A percentile compares a stretch with the other conserved stretches of the same genome.
Conservation (phyloP, 2,888 invertebrate genomes). For the Ectobius pallidus region DNA sequence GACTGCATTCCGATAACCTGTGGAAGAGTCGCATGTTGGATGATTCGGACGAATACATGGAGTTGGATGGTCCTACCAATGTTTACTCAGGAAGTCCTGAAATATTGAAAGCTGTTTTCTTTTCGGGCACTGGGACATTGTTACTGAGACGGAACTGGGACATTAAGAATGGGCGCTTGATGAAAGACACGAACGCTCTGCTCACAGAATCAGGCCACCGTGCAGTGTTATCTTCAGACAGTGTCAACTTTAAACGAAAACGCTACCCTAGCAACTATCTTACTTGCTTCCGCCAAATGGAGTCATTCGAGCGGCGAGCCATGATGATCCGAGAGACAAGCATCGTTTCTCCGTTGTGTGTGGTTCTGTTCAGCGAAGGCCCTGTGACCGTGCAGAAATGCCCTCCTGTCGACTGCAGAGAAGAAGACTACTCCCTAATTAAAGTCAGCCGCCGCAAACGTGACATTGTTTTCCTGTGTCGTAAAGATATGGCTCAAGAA, state of each 20-base stretch:
- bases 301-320: constrained; percentile 61
- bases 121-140: constrained; percentile 64
- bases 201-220: constrained; percentile 63
- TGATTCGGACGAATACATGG: constrained; percentile 46
- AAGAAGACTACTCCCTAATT: too few species aligned
- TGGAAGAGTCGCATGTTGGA: constrained; percentile 53
- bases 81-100: constrained; percentile 63
- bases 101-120: constrained; percentile 61
- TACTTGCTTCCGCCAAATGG: constrained; percentile 63
- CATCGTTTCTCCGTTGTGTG: constrained; percentile 63
- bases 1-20: constrained; percentile 62
- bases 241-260: constrained; percentile 64
- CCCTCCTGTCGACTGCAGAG: too few species aligned
- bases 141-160: constrained; percentile 58
- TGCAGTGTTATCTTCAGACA: constrained; percentile 66
- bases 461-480: too few species aligned
- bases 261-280: constrained; percentile 58
- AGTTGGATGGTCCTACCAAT: constrained; percentile 53
- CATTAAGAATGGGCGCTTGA: constrained; percentile 61
- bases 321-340: constrained; percentile 64
- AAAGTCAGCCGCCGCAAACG: too few species aligned
- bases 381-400: constrained; percentile 44
- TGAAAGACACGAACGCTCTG: constrained; percentile 55
- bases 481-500: too few species aligned
- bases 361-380: constrained; percentile 60